Evolutionary conservation across 2,888 invertebrate species (phyloP), one percentile per base, ranked within the genome.

Genomic region (Plebejus anna): DNA sequence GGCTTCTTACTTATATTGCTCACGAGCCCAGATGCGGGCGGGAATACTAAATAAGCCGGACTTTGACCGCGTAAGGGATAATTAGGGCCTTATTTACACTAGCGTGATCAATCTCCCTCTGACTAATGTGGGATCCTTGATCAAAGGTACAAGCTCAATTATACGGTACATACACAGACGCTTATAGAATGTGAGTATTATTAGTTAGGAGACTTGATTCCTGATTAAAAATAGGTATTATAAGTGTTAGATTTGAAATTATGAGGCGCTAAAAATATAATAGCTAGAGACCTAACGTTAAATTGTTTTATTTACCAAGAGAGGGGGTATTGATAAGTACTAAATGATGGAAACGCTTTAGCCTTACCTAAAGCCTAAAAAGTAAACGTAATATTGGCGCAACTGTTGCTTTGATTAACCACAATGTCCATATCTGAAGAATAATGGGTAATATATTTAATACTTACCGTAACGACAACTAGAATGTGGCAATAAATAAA

Each of bases 401-500:
- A 66, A 36, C 13, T 32, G 16, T 1, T 36, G 66, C 66, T 16
- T 16, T 36, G 32, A 13, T 13, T 13, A 16, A 16, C 36, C 22
- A n/a, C 42, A 71, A 9, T n/a, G 42, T 42, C 42, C 42, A n/a
- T 42, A 71, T 70, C 36, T 11, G 38, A 5, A 7, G n/a, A n/a
- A 70, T 22, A 71, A 71, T 71, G 22, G 71, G 71, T 71, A 71
- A 71, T 71, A 71, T n/a, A 71, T 71, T 71, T 66, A 66, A 66
- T 73, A 73, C 32, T 73, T 77, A 75, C 36, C 32, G 61, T 59
- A 78, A 72, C 75, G 75, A 78, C 76, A 76, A 77, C 75, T 78
- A 76, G 66, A 79, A 78, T 77, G 77, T 75, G 75, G 76, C 61
- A 76, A 75, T 78, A 80, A 80, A 78, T 78, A 79, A 78, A 75